phyloP scores from a whole-genome alignment of 2,888 invertebrate genomes.

The Cataglyphis livida region DNA sequence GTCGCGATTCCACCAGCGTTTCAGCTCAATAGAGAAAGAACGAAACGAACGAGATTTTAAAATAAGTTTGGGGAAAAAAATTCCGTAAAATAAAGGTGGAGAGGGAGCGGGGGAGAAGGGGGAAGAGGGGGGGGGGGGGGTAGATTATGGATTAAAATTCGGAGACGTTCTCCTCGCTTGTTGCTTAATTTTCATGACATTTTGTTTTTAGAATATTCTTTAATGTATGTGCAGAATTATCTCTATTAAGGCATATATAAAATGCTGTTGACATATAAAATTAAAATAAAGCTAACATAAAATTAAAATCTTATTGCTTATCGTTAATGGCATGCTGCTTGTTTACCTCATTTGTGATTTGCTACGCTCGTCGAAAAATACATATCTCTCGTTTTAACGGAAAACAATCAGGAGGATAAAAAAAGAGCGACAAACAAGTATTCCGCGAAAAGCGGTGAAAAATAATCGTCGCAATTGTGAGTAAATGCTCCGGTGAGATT shows the following conservation, averaged over 20 bases:
- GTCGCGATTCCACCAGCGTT: neutral
- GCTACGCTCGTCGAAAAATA: neutral
- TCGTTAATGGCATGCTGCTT: neutral
- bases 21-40: neutral
- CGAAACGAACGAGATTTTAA: neutral
- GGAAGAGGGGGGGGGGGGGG: no score
- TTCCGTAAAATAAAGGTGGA: neutral
- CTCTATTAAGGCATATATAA: neutral
- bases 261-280: neutral
- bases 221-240: neutral
- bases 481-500: neutral
- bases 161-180: neutral
- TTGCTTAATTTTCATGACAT: neutral
- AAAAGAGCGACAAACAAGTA: neutral
- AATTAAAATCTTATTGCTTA: neutral
- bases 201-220: neutral
- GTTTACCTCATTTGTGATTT: neutral
- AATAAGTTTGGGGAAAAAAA: conserved; percentile 16
- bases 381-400: neutral
- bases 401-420: neutral
- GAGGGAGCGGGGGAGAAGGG: no score
- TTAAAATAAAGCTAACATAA: no score
- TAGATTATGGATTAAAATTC: neutral
- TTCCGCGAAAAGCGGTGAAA: neutral
- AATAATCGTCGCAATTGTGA: neutral